A percentile compares a stretch with the other conserved stretches of the same genome.
Conservation (phyloP, 2,888 invertebrate species). For the Limulus polyphemus region DNA sequence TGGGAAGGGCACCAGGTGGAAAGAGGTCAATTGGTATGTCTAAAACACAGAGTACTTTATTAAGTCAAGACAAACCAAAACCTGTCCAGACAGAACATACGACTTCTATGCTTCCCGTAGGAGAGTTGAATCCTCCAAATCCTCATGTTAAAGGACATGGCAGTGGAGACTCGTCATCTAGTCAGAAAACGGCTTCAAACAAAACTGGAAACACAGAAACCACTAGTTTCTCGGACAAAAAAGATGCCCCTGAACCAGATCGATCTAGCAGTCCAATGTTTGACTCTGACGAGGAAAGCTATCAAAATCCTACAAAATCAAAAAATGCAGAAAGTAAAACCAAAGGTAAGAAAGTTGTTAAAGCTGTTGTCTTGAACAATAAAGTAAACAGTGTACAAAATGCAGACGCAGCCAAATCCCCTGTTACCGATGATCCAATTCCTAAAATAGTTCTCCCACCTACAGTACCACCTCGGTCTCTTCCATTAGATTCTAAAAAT, state of each 20-base stretch:
- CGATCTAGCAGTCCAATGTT: conserved; percentile 83
- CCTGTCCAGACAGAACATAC: conserved; percentile 26
- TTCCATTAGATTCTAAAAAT: conserved; percentile 11
- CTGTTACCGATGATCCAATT: conserved; percentile 4
- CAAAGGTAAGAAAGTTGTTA: conserved; percentile 5
- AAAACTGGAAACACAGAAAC: conserved; percentile 45
- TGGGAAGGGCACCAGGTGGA: conserved; percentile 64
- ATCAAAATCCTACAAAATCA: conserved; percentile 1
- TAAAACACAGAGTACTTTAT: conserved; percentile 54
- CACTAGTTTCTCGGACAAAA: conserved; percentile 30
- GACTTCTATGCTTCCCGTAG: conserved; percentile 32
- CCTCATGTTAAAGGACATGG: conserved; percentile 10
- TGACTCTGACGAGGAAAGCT: conserved; percentile 75
- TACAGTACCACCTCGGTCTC: conserved; percentile 10
- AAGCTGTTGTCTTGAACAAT: neutral
- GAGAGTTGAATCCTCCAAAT: conserved; percentile 12
- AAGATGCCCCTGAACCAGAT: conserved; percentile 48
- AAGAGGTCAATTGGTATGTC: conserved; percentile 55
- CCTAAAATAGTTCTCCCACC: conserved; percentile 26
- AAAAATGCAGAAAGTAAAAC: conserved; percentile 1
- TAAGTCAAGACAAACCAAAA: conserved; percentile 58
- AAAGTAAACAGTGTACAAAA: neutral
- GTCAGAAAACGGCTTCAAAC: conserved; percentile 47
- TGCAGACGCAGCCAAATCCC: neutral
- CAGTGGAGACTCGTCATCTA: conserved; percentile 32